A percentile compares a stretch with the other conserved stretches of the same genome.
Conservation (phyloP, 2,797 vertebrate species). For the Catharus ustulatus region DNA sequence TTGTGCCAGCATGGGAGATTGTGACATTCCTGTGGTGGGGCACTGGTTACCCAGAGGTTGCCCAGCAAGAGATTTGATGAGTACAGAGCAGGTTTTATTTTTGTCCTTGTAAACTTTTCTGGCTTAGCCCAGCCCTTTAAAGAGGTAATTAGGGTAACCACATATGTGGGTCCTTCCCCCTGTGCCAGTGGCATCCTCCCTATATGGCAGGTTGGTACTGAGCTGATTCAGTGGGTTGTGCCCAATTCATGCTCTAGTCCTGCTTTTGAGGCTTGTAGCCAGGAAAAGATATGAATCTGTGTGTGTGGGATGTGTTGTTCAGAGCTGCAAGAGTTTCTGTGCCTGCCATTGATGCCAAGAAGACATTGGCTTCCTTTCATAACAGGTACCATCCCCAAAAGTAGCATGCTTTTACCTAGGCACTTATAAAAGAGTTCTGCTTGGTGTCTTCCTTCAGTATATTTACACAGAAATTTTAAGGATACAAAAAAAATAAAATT, state of each 20-base stretch:
- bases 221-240: not conserved
- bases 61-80: not conserved
- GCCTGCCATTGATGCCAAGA: not conserved
- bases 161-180: not conserved
- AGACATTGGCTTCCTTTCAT: not conserved
- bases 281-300: not conserved
- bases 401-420: not conserved
- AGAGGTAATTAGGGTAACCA: not conserved
- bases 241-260: not conserved
- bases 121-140: not conserved
- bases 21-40: not conserved
- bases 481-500: not conserved
- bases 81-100: not conserved
- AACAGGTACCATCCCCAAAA: not conserved
- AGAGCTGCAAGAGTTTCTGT: not conserved
- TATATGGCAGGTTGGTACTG: not conserved
- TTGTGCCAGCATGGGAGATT: not conserved
- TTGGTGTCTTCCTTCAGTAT: not conserved
- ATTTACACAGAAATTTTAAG: not conserved
- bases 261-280: not conserved
- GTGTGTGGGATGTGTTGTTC: not conserved
- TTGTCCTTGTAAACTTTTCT: not conserved
- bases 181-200: not conserved
- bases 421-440: not conserved
- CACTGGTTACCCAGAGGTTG: not conserved